A percentile compares a stretch with the other conserved stretches of the same genome.
Evolutionary conservation across 1,140 invertebrate genomes (phyloP).

Genomic region (Euura lappo): DNA sequence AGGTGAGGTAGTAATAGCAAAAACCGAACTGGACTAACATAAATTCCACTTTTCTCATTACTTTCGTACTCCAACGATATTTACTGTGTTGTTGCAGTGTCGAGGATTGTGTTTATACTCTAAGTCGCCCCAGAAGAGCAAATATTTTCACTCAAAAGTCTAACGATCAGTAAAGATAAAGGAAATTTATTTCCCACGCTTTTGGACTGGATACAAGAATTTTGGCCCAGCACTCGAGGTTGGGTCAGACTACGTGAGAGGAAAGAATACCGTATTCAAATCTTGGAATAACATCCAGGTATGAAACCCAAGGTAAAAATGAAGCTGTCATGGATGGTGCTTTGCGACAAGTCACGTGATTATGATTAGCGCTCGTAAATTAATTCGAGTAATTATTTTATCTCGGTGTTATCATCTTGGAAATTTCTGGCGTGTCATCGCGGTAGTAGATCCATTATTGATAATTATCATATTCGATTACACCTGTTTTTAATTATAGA

Average conservation of each 20-base stretch:
- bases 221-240: too few relatives aligned
- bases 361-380: neutral
- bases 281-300: too few relatives aligned
- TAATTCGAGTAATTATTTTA: neutral
- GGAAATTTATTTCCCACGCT: too few relatives aligned
- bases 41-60: too few relatives aligned
- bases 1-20: neutral
- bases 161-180: too few relatives aligned
- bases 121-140: too few relatives aligned
- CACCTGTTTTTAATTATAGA: neutral
- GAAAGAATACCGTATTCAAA: neutral
- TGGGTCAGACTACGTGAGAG: neutral
- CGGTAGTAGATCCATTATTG: neutral
- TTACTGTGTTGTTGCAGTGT: too few relatives aligned
- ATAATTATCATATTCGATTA: neutral
- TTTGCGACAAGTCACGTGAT: neutral
- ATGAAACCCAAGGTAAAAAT: neutral
- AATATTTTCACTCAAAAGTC: too few relatives aligned
- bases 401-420: neutral
- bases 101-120: too few relatives aligned
- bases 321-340: neutral
- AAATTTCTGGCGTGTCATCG: neutral
- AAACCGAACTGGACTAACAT: too few relatives aligned
- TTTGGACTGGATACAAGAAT: too few relatives aligned
- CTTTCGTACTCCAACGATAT: too few relatives aligned